These are phyloP conservation scores for Sipunculus nudus DNA, from an alignment of 2,888 invertebrate species.

Conservation along the genomic window DNA sequence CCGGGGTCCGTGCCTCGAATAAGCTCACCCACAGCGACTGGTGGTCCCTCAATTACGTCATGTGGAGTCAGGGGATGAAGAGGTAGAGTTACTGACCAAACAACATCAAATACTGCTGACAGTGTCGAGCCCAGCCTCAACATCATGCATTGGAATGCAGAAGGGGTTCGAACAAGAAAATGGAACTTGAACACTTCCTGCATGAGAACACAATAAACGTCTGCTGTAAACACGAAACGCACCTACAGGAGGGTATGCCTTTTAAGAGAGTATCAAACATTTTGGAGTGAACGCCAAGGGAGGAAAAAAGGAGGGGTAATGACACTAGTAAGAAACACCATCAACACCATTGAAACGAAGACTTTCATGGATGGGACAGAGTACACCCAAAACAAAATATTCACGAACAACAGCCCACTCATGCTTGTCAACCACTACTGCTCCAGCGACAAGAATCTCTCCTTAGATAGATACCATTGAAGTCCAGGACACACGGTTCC, in stretches of 20 bases:
- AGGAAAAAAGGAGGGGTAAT: slow-evolving; percentile 27
- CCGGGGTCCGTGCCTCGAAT: no score
- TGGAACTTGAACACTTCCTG: slow-evolving; percentile 25
- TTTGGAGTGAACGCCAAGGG: slow-evolving; percentile 18
- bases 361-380: slow-evolving; percentile 20
- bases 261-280: slow-evolving; percentile 27
- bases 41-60: no score
- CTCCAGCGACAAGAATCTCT: slow-evolving; percentile 24
- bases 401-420: slow-evolving; percentile 4
- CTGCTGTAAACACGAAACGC: slow-evolving; percentile 33
- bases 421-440: slow-evolving; percentile 20
- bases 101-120: slow-evolving; percentile 5
- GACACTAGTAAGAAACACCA: slow-evolving; percentile 29
- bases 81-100: no score
- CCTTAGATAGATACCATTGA: slow-evolving; percentile 28
- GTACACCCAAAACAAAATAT: slow-evolving; percentile 12
- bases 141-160: slow-evolving; percentile 38
- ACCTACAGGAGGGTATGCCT: slow-evolving; percentile 10
- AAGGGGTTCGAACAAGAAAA: slow-evolving; percentile 33
- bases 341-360: slow-evolving; percentile 16
- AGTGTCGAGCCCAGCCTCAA: slow-evolving; percentile 7
- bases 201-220: slow-evolving; percentile 27
- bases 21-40: no score
- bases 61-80: no score
- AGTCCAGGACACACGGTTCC: slow-evolving; percentile 17